Evolutionary conservation across 2,113 vertebrate species (phyloP), one percentile per base, ranked within the genome.

Genomic region (Notarius quadriscutis): DNA sequence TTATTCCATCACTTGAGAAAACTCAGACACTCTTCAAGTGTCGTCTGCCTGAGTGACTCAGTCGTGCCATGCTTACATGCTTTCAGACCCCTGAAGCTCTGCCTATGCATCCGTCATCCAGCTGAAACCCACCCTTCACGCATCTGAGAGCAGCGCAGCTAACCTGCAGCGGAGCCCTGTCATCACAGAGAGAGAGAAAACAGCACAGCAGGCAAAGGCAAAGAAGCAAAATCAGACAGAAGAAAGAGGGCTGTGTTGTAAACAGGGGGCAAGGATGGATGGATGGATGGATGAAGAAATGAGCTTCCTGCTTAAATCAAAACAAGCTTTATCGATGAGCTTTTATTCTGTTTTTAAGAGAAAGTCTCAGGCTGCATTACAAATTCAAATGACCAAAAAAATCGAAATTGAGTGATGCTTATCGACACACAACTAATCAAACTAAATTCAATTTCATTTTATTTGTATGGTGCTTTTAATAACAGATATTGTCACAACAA

Each of bases 101-200:
- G 50, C 48, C 58, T 89, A 90, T 25, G 87, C 88, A 86, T 14
- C 67, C 55, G n/a, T 84, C 85, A 27, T 74, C 87, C 53, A 84
- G 84, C 72, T 2, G 69, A 87, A 89, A 89, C 41, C 48, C 58
- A 67, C 53, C 71, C 58, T 50, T 85, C 25, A 87, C 27, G 82
- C 90, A 89, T 92, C 88, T 60, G 86, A 89, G 84, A 89, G 90
- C 91, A 93, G 92, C 92, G 89, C 84, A 90, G 89, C 89, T 91
- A 88, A 88, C 77, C 92, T 91, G 89, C 89, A 77, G 86, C 51
- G 4, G 30, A 55, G 74, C 90, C 2, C 60, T 79, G 87, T 87
- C 82, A 72, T 72, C 34, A 27, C 17, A 84, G 11, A 65, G 72
- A 63, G 18, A 55, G 48, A 77, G 69, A 58, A n/a, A 41, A 34